Percentiles rank a stretch among this genome's conserved stretches.
These are phyloP conservation scores for Tragelaphus scriptus DNA, from an alignment of 2,113 vertebrate genomes.

Conservation along the genomic window DNA sequence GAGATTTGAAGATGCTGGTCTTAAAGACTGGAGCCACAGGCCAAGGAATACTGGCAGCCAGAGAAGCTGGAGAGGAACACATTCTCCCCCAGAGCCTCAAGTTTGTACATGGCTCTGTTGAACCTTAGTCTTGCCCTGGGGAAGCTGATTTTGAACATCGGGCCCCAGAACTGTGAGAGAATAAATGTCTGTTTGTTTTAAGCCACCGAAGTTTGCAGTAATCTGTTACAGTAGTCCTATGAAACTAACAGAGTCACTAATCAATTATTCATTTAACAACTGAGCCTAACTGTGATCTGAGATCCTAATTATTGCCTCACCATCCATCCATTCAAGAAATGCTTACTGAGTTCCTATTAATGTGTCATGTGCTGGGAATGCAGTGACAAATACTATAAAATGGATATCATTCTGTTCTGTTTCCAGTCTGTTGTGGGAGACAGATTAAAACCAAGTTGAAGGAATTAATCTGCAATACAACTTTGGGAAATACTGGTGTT, in stretches of 20 bases:
- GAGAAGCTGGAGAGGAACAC: neutral
- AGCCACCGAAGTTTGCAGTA: neutral
- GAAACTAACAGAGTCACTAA: neutral
- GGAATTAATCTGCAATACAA: neutral
- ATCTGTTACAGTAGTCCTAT: neutral
- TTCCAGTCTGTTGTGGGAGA: neutral
- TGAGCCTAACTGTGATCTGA: constrained; percentile 3
- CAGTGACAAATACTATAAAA: neutral
- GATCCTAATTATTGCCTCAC: neutral
- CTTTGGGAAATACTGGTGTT: neutral
- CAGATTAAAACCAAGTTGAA: neutral
- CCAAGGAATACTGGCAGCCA: neutral
- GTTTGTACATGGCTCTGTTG: neutral
- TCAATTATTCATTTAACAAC: neutral
- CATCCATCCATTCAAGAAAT: neutral
- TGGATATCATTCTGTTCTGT: neutral
- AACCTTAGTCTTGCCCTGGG: neutral
- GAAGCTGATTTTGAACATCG: neutral
- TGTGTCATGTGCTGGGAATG: neutral
- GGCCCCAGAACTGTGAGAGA: neutral
- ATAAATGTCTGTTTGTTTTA: neutral
- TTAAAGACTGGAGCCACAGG: neutral
- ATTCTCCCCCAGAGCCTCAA: neutral
- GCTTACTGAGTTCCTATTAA: neutral
- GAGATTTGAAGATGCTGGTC: neutral